Evolutionary conservation across 1,140 invertebrate species (phyloP).

Genomic region (Zophobas morio): DNA sequence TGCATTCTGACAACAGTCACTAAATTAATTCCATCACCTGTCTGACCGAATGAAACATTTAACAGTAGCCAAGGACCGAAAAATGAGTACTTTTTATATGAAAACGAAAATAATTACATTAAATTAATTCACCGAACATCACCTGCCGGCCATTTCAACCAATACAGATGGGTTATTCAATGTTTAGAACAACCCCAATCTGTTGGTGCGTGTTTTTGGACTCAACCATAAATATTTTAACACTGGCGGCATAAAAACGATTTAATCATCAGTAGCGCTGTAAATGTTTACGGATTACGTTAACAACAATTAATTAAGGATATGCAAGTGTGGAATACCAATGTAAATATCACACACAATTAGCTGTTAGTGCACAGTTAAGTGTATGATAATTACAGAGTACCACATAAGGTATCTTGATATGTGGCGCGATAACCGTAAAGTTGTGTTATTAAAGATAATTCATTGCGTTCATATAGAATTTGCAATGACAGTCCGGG

Average conservation of each 20-base stretch:
- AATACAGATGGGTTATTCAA: background rate
- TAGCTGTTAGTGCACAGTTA: background rate
- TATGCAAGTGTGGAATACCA: background rate
- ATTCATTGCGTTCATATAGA: slow-evolving; percentile 1
- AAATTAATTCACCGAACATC: slow-evolving; percentile 35
- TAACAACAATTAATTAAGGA: background rate
- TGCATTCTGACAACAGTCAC: background rate
- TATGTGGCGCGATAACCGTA: background rate
- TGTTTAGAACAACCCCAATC: background rate
- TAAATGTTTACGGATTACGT: background rate
- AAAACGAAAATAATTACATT: slow-evolving; percentile 32
- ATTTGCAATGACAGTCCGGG: background rate
- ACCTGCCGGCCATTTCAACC: slow-evolving; percentile 7
- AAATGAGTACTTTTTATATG: slow-evolving; percentile 29
- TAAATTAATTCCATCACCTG: slow-evolving; percentile 42
- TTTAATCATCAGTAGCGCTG: background rate
- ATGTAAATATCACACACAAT: background rate
- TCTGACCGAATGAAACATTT: slow-evolving; percentile 6
- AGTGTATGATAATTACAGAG: slow-evolving; percentile 7
- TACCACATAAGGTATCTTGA: slow-evolving; percentile 1
- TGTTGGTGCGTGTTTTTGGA: background rate
- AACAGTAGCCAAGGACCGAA: slow-evolving; percentile 16
- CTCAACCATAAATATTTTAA: background rate
- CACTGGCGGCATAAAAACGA: background rate
- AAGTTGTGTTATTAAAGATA: background rate